Percentiles rank a stretch among this genome's conserved stretches.
These are phyloP conservation scores for Pseudomyrmex dendroicus DNA, from an alignment of 1,140 invertebrate species.

Conservation along the genomic window DNA sequence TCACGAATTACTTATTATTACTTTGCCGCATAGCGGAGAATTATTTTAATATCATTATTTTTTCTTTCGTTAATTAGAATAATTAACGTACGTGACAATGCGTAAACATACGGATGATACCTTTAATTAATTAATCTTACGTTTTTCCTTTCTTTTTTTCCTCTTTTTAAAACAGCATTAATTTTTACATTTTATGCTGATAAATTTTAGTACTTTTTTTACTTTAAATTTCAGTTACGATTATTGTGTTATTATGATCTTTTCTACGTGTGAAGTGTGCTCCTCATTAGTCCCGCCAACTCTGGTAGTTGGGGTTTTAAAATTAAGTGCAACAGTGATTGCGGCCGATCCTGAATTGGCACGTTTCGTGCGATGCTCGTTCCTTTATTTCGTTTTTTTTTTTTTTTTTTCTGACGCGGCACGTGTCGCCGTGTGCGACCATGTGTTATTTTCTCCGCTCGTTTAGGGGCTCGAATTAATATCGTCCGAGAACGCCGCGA, in stretches of 20 bases:
- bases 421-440: constrained; percentile 54
- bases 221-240: no score
- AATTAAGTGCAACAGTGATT: not conserved
- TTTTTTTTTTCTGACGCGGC: constrained; percentile 29
- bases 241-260: not conserved
- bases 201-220: no score
- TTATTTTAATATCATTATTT: no score
- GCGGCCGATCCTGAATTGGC: not conserved
- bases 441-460: constrained; percentile 41
- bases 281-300: not conserved
- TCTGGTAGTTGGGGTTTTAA: not conserved
- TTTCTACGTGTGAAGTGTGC: not conserved
- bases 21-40: no score
- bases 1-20: not conserved
- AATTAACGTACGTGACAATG: no score
- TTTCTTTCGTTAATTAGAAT: no score
- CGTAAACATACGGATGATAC: no score
- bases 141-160: no score
- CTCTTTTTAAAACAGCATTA: no score
- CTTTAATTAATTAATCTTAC: no score
- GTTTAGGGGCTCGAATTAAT: constrained; percentile 65
- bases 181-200: no score
- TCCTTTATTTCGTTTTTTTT: constrained; percentile 20
- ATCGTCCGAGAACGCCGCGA: constrained; percentile 47
- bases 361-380: not conserved